Base-by-base conservation (phyloP, 2,113 vertebrate genomes). In the Solea solea region DNA sequence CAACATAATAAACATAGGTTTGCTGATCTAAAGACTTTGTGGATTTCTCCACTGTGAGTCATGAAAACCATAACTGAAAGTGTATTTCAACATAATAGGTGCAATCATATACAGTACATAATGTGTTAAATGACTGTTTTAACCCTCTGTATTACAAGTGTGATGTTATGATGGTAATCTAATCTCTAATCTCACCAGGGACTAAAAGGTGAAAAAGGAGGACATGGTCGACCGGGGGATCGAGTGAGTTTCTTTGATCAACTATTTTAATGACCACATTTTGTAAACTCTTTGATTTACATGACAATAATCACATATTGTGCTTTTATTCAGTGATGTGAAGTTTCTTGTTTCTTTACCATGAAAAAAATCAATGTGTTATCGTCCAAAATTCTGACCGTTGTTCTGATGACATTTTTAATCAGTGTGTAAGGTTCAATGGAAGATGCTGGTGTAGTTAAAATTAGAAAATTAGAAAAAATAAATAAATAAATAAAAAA, bases 151-250 rank as follows among this genome's bases (percentile, higher is more conserved):
- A 34, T 34, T 34, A 4, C 5, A 21, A 6, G 34, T 34, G 34
- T 34, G 34, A 34, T 34, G 3, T 34, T 34, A 34, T 34, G 34
- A 34, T 34, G 5, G 1, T 34, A 34, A 34, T 34, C 11, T 48
- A 48, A 1, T 48, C 9, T 13, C 12, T 48, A 21, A 21, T 61
- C n/a, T 80, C 41, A 65, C 53, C 74, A 94, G 93, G 94, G 94
- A 45, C 49, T 84, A 9, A 91, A 90, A 75, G 97, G 97, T 78
- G 94, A 94, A 85, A 93, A 86, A 60, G 97, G 97, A 93, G 93
- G 93, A 58, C 68, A 85, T 34, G 97, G 97, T 51, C 93, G 64
- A 75, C 92, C 93, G 62, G 97, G 96, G 15, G 72, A 83, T 55
- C 94, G 94, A 87, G 97, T 98, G 86, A 91, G 88, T 92, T 48